Percentiles rank a stretch among this genome's conserved stretches.
Conservation (phyloP, 2,888 invertebrate species). For the Polydrusus pterygomalis region DNA sequence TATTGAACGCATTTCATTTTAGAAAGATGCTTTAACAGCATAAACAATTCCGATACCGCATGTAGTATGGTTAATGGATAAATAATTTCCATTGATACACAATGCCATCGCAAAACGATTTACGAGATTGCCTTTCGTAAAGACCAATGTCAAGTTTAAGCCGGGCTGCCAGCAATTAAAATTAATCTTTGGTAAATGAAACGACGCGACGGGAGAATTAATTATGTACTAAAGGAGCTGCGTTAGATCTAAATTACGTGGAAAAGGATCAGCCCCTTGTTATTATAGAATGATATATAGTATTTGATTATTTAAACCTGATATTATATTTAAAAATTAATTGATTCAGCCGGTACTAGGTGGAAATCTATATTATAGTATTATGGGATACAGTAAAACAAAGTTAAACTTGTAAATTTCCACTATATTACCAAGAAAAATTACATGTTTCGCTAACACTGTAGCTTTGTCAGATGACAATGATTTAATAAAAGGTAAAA, state of each 20-base stretch:
- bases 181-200: conserved; percentile 40
- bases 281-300: conserved; percentile 9
- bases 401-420: no score
- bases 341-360: no score
- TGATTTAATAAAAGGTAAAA: no score
- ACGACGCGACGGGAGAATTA: conserved; percentile 37
- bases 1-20: no score
- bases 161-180: conserved; percentile 4
- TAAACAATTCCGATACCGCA: no score
- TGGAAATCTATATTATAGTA: no score
- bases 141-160: conserved; percentile 16
- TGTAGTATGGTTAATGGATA: neutral
- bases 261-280: conserved; percentile 4
- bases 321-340: no score
- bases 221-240: conserved; percentile 30
- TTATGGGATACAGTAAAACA: no score
- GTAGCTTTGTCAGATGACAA: no score
- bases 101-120: neutral
- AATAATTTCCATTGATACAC: neutral
- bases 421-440: no score
- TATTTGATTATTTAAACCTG: neutral
- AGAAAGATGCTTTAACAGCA: no score
- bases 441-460: no score
- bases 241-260: conserved; percentile 1
- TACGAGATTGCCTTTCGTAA: neutral